phyloP scores from a whole-genome alignment of 2,888 invertebrate genomes.

The Hemithea aestivaria region DNA sequence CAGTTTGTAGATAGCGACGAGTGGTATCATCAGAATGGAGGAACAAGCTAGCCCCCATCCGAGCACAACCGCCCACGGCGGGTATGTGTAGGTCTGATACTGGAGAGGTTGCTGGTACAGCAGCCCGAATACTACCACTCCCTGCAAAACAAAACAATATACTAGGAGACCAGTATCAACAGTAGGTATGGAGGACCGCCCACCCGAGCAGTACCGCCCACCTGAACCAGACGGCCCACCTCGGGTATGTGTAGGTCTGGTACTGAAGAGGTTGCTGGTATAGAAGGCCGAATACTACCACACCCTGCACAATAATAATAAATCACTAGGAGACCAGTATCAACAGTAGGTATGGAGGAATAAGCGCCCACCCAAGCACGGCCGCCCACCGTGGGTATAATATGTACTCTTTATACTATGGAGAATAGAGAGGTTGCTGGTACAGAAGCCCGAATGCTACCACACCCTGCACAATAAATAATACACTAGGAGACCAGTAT shows the following conservation, averaged over 20 bases:
- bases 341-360: constrained; percentile 86
- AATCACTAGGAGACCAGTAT: no score
- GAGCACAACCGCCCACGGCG: constrained; percentile 84
- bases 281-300: constrained; percentile 82
- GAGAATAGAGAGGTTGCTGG: constrained; percentile 82
- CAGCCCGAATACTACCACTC: constrained; percentile 82
- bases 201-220: constrained; percentile 85
- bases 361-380: no score
- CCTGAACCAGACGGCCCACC: no score
- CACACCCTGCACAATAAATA: no score
- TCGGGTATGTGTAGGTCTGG: constrained; percentile 83
- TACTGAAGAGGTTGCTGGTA: constrained; percentile 83
- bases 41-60: constrained; percentile 87
- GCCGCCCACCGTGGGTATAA: constrained; percentile 87
- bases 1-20: constrained; percentile 81
- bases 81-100: constrained; percentile 84
- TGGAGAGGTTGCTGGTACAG: constrained; percentile 82
- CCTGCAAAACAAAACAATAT: no score
- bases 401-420: constrained; percentile 82
- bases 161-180: no score
- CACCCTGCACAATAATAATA: constrained; percentile 81
- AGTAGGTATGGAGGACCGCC: constrained; percentile 85
- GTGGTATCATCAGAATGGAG: constrained; percentile 85
- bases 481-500: no score
- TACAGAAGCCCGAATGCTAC: constrained; percentile 82